Evolutionary conservation across 1,140 invertebrate genomes (phyloP).

Genomic region (Diorhabda sublineata): DNA sequence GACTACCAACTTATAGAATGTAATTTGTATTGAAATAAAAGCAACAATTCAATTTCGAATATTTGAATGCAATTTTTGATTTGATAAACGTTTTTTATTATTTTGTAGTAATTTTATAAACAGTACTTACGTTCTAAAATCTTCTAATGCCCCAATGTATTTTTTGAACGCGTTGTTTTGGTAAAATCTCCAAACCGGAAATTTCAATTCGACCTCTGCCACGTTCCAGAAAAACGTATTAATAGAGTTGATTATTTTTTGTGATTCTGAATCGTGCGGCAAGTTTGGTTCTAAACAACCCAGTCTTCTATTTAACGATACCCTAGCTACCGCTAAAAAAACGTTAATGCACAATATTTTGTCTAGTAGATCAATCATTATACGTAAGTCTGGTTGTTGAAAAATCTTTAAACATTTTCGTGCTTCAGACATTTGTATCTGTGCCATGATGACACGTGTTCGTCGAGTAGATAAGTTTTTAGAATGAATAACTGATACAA

Average conservation of each 20-base stretch:
- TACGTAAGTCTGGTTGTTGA: not conserved
- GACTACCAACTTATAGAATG: too few species aligned
- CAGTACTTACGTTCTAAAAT: conserved; percentile 60
- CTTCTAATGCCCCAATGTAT: conserved; percentile 69
- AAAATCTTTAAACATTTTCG: not conserved
- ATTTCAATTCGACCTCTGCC: conserved; percentile 70
- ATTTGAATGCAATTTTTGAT: too few species aligned
- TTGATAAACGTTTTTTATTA: not conserved
- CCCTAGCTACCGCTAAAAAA: conserved; percentile 67
- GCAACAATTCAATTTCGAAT: too few species aligned
- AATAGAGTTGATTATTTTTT: conserved; percentile 71
- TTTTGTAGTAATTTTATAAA: not conserved
- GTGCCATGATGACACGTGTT: too few species aligned
- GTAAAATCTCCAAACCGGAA: conserved; percentile 76
- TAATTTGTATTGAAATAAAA: too few species aligned
- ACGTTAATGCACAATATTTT: not conserved
- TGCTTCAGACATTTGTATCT: not conserved
- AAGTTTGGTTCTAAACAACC: conserved; percentile 67
- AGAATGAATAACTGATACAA: too few species aligned
- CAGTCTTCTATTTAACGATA: conserved; percentile 73
- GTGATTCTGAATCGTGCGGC: conserved; percentile 58
- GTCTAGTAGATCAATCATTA: not conserved
- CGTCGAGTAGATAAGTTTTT: too few species aligned
- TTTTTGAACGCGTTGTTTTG: conserved; percentile 70
- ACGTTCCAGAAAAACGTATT: conserved; percentile 78